Base-by-base conservation (phyloP, 35 echinoderm and acorn worm genomes). In the Heliocidaris erythrogramma region DNA sequence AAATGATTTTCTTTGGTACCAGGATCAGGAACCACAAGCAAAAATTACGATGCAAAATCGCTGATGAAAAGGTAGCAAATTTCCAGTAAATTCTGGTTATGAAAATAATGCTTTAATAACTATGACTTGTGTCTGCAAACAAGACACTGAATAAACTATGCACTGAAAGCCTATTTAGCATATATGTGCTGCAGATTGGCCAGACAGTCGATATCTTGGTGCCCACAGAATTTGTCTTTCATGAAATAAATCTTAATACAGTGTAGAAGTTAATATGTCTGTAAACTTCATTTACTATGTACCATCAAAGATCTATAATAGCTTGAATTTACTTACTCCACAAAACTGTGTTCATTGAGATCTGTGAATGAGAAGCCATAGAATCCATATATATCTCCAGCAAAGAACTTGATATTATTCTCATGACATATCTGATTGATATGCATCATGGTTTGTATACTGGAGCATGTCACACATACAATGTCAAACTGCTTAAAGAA, bases 401-500 rank as follows among this genome's bases (percentile, higher is more conserved):
- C 98, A 88, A 99, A 97, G 92, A 97, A 99, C 87, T 96, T 91
- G 90, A 99, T 96, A 59, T 95, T 87, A 52, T 96, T 95, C 30
- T 96, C 96, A 94, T 99, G 98, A 60, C 98, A 99, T 48, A 99
- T 97, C 29, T 95, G 92, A 69, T 99, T 99, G 47, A 99, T 90
- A 50, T 94, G 94, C 24, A 97, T 31, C 86, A 99, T 69, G 11
- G 98, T 97, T 84, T 96, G 94, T 8, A 85, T 65, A 59, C 94
- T 94, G 59, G 96, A 99, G 94, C 96, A 99, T 14, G 98, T 99
- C 0, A 96, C 90, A 93, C 98, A 99, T 7, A 99, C 97, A 27
- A 97, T 94, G 53, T 99, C 97, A 99, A 99, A 99, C 84, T 97
- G 94, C 71, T 96, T 93, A 89, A 99, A 99, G 95, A 96, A 99